Conservation (phyloP, 2,888 invertebrate genomes). For the Diogma glabrata region DNA sequence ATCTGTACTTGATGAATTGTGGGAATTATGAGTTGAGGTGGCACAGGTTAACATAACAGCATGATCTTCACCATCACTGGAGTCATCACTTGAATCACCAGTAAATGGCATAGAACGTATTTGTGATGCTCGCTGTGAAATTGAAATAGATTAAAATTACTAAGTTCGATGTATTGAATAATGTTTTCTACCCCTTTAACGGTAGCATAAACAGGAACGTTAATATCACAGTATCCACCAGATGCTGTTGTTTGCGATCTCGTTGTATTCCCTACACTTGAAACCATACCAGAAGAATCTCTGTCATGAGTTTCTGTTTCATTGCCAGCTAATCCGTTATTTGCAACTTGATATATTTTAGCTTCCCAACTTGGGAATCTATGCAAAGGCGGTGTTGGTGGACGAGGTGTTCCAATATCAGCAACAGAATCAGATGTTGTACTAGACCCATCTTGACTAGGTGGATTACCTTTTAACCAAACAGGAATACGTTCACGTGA, state of each 20-base stretch:
- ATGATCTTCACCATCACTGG: constrained; percentile 79
- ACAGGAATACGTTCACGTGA: constrained; percentile 59
- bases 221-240: constrained; percentile 80
- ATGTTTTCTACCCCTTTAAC: constrained; percentile 67
- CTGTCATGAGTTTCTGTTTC: constrained; percentile 32
- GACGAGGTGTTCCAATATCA: constrained; percentile 38
- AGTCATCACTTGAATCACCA: constrained; percentile 89
- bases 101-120: constrained; percentile 93
- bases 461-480: constrained; percentile 40
- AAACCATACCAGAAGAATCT: constrained; percentile 21
- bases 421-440: constrained; percentile 35
- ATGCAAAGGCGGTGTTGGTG: constrained; percentile 85
- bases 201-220: constrained; percentile 90
- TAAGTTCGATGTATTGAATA: background rate
- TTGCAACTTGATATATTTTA: constrained; percentile 82
- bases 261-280: constrained; percentile 15
- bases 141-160: background rate
- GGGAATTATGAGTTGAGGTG: constrained; percentile 30
- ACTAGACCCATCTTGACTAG: constrained; percentile 43
- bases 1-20: constrained; percentile 41
- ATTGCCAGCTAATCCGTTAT: constrained; percentile 42
- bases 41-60: constrained; percentile 33
- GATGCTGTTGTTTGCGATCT: constrained; percentile 39
- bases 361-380: constrained; percentile 91
- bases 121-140: constrained; percentile 71